Evolutionary conservation across 2,888 invertebrate species (phyloP), one percentile per base, ranked within the genome.

Genomic region (Lithophane ornitopus): DNA sequence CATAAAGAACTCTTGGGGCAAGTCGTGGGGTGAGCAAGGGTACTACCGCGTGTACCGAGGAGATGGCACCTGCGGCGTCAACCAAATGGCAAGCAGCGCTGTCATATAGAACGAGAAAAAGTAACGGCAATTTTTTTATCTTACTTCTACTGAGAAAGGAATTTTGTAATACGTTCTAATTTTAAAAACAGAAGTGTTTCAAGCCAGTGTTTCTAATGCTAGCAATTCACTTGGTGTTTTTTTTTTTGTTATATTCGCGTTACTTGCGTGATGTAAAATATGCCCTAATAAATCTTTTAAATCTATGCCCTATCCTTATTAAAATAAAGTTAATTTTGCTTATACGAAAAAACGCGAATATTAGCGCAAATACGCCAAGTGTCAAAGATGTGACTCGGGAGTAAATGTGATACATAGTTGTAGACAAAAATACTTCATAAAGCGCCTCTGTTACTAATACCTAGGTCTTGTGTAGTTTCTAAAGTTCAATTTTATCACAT

Each of bases 1-100:
- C 81, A 97, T 99, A 49, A 99, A 99, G 97, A 99, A 99, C 95
- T 99, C 99, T 19, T 99, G 99, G 99, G 99, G 99, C 70, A 93
- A 96, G 54, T 94, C 95, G 41, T 99, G 99, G 99, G 99, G 99
- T 58, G 99, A 99, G 94, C 98, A 98, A 97, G 99, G 99, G 3
- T 99, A 99, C 94, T 99, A 99, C 94, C 97, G 99, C 85, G 98
- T 99, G 74, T 99, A 98, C 94, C 97, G 99, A 77, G 99, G 99
- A 19, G 99, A 98, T 92, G 99, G 99, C 76, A 98, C 99, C 1
- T 99, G 99, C 93, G 99, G 99, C 65, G 96, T 99, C 81, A 99
- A 99, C 94, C 97, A 97, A 92, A 99, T 98, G 98, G 98, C 99
- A 34, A 98, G 99, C 73, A 99, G 99, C 80, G 98, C 99, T 63